Percentiles rank a stretch among this genome's conserved stretches.
Evolutionary conservation across 2,888 invertebrate genomes (phyloP).

Genomic region (Phrixothrix hirtus): DNA sequence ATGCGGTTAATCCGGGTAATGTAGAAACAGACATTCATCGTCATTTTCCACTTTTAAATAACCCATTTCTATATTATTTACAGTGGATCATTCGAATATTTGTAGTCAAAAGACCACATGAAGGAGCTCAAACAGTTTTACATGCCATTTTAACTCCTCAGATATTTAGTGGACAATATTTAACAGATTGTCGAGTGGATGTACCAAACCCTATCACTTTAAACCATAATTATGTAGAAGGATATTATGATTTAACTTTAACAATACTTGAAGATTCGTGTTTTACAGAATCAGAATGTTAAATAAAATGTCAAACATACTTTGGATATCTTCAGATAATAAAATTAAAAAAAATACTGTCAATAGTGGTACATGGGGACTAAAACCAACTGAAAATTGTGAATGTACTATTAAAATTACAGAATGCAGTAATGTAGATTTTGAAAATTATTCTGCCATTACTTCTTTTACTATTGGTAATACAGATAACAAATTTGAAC

Average conservation of each 20-base stretch:
- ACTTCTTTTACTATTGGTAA: slow-evolving; percentile 52
- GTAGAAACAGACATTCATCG: slow-evolving; percentile 55
- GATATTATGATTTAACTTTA: slow-evolving; percentile 49
- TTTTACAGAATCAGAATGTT: slow-evolving; percentile 51
- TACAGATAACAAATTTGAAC: slow-evolving; percentile 55
- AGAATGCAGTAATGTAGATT: slow-evolving; percentile 32
- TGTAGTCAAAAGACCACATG: slow-evolving; percentile 51
- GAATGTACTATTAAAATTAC: slow-evolving; percentile 47
- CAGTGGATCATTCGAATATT: slow-evolving; percentile 53
- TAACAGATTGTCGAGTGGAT: slow-evolving; percentile 48
- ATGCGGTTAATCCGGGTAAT: slow-evolving; percentile 57
- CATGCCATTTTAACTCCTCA: slow-evolving; percentile 52
- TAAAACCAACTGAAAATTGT: slow-evolving; percentile 51
- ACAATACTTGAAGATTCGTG: slow-evolving; percentile 47
- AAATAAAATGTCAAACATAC: slow-evolving; percentile 24
- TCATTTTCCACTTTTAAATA: slow-evolving; percentile 50
- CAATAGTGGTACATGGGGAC: slow-evolving; percentile 41
- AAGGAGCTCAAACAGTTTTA: slow-evolving; percentile 55
- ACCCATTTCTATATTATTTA: slow-evolving; percentile 48
- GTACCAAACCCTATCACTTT: slow-evolving; percentile 47
- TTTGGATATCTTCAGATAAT: slow-evolving; percentile 48
- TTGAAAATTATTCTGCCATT: slow-evolving; percentile 36
- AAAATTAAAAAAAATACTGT: slow-evolving; percentile 49
- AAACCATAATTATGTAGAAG: slow-evolving; percentile 44
- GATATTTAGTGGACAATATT: slow-evolving; percentile 51